Evolutionary conservation across 37 sponge, comb jelly and placozoan genomes (phyloP), one percentile per base, ranked within the genome.

Genomic region (Bolinopsis microptera): DNA sequence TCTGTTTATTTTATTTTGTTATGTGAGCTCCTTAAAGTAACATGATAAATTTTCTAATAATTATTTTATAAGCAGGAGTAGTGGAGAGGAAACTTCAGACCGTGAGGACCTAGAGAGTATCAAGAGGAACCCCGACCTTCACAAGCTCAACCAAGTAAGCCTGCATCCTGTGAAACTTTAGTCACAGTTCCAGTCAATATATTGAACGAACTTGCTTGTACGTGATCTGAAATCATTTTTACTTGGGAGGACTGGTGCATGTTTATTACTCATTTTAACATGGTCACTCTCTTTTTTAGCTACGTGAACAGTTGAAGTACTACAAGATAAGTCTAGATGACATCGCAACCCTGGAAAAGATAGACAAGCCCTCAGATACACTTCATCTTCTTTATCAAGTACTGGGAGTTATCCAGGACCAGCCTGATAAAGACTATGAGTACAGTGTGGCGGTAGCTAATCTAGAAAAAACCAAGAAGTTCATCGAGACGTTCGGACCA

Each of bases 351-450:
- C 30, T 70, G 74, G 30, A 70, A n/a, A 70, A 70, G 26, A 70
- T 70, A 8, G 74, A 70, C 1, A 70, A 70, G 26, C 74, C 74
- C 2, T 22, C 25, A 28, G 74, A 70, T 1, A 24, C 74, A 2
- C 74, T 70, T n/a, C 74, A 70, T 70, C 25, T 70, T 8, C 74
- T 70, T 5, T 70, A 70, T n/a, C 74, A 70, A 26, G 74, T n/a
- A n/a, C 30, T 70, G 25, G 74, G 74, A 70, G 3, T 70, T 3
- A 8, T 70, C 2, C 74, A 70, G 30, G 74, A 26, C 2, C 25
- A 26, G 25, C 74, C 74, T 70, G 16, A 8, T n/a, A 28, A 2
- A 5, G 1, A 2, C 1, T 28, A 70, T n/a, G 30, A 70, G 26
- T 70, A 70, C 26, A 1, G 30, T 2, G 26, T 24, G 5, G 74